Conservation (phyloP, 53 echinoderm and acorn worm species). For the Arbacia lixula region DNA sequence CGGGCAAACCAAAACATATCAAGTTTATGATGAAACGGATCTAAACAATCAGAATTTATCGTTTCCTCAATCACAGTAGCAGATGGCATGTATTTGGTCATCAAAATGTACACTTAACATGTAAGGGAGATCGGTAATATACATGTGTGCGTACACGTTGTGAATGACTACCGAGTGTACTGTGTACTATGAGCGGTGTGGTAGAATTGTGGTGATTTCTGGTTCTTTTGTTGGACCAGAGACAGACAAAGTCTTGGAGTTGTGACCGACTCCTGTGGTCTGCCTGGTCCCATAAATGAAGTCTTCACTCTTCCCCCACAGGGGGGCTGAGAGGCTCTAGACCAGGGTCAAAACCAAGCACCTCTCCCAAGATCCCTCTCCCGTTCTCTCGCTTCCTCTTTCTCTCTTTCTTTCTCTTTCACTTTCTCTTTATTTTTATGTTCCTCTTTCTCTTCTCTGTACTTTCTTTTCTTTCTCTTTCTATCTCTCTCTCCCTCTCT, state of each 20-base stretch:
- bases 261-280: conserved; percentile 35
- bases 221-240: background rate
- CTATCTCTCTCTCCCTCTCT: background rate
- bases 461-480: background rate
- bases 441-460: background rate
- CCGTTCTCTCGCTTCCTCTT: background rate
- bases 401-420: background rate
- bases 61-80: background rate
- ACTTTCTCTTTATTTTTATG: background rate
- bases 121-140: too few species aligned
- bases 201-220: background rate
- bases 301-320: conserved; percentile 33
- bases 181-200: too few species aligned
- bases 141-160: too few species aligned
- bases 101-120: too few species aligned
- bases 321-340: conserved; percentile 24
- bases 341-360: conserved; percentile 19
- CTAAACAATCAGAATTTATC: conserved; percentile 3
- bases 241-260: conserved; percentile 3
- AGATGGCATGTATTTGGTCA: background rate
- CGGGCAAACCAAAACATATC: background rate
- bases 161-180: too few species aligned
- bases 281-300: conserved; percentile 29
- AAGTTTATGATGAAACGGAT: conserved; percentile 5
- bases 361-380: background rate